phyloP scores from a whole-genome alignment of 2,888 invertebrate species.

The Hesperia comma region DNA sequence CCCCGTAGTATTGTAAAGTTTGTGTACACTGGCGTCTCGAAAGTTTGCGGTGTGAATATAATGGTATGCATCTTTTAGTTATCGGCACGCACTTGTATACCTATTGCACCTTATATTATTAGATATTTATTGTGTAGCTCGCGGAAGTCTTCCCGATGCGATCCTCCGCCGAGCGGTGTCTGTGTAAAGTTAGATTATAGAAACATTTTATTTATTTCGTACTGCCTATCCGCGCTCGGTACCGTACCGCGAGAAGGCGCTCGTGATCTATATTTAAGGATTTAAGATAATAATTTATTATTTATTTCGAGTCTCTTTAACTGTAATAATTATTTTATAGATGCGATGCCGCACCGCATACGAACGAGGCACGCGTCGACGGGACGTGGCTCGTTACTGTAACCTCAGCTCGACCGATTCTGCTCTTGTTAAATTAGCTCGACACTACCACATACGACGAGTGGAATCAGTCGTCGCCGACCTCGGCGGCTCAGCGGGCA shows the following conservation, averaged over 20 bases:
- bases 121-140: slow-evolving; percentile 82
- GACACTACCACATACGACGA: slow-evolving; percentile 41
- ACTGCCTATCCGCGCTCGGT: slow-evolving; percentile 82
- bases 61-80: slow-evolving; percentile 73
- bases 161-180: slow-evolving; percentile 83
- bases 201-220: slow-evolving; percentile 82
- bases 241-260: slow-evolving; percentile 83
- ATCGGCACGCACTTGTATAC: slow-evolving; percentile 81
- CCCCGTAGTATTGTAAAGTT: slow-evolving; percentile 76
- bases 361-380: slow-evolving; percentile 77
- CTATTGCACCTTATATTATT: slow-evolving; percentile 80
- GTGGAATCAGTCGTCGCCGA: slow-evolving; percentile 59
- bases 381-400: slow-evolving; percentile 69
- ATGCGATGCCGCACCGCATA: slow-evolving; percentile 79
- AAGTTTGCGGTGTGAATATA: slow-evolving; percentile 83
- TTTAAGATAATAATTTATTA: slow-evolving; percentile 85
- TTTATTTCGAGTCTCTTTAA: slow-evolving; percentile 84
- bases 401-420: slow-evolving; percentile 57
- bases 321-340: slow-evolving; percentile 78
- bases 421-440: slow-evolving; percentile 45
- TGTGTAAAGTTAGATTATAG: slow-evolving; percentile 83
- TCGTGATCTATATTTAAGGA: slow-evolving; percentile 84
- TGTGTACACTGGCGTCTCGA: slow-evolving; percentile 81
- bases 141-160: slow-evolving; percentile 82
- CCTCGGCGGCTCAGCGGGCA: slow-evolving; percentile 63